Base-by-base conservation (phyloP, 1,140 invertebrate species). In the Drosophila oshimai region DNA sequence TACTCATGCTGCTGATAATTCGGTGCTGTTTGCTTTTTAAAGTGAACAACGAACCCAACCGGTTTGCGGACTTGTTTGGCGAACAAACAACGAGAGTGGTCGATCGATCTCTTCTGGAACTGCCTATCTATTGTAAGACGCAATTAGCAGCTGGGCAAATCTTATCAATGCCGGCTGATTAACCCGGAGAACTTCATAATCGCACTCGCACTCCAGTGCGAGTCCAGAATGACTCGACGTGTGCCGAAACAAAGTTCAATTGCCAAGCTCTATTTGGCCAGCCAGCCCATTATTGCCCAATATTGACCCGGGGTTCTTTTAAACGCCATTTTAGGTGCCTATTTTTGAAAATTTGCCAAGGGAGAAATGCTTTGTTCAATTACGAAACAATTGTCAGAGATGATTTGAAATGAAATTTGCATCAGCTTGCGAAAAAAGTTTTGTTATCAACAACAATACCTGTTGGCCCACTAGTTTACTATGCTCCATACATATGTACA, bases 301-400 rank as follows among this genome's bases (percentile, higher is more conserved):
- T 33, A 54, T 17, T 29, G 22, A 10, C 33, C 2, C 6, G 6
- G 7, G 6, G 10, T 6, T 10, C 13, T n/a, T 10, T 26, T 18
- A 31, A 39, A 49, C 41, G 20, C 22, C 18, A 9, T 18, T 29
- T 28, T 5, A 60, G 6, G 2, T 15, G 42, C 20, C 18, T 49
- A 31, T 60, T 71, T 64, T 76, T 61, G 67, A 53, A 71, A 29
- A 6, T 22, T 13, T 54, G 57, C 64, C 62, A 80, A 61, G 49
- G 28, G 24, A 9, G 46, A 58, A 64, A 68, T 44, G 22, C 17
- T 49, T 46, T 9, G 10, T 44, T 34, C 13, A 75, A 71, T 80
- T 80, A 75, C 51, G 54, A 81, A 76, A 81, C 71, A 60, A 46
- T 75, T 75, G 31, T 34, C 53, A 80, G 37, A 58, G 13, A 29